These are phyloP conservation scores for Volucella zonaria DNA, from an alignment of 2,888 invertebrate genomes.

Conservation along the genomic window DNA sequence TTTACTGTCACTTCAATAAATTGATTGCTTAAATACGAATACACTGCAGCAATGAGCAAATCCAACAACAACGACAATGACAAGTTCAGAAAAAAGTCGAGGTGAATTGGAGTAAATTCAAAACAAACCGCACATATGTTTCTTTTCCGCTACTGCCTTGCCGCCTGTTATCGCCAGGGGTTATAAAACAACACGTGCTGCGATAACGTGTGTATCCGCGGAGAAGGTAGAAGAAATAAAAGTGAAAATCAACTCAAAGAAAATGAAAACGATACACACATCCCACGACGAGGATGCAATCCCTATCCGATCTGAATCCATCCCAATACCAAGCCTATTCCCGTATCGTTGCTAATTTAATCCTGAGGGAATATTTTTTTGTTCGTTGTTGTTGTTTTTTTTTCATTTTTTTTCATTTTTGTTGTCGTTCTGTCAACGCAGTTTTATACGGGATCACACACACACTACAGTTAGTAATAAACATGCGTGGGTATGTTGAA, in stretches of 20 bases:
- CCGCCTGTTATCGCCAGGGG: conserved; percentile 64
- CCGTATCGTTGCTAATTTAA: conserved; percentile 57
- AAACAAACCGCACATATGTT: conserved; percentile 68
- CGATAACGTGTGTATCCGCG: conserved; percentile 18
- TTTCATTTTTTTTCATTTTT: background rate
- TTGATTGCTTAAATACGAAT: conserved; percentile 28
- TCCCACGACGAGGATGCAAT: background rate
- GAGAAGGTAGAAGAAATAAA: conserved; percentile 39
- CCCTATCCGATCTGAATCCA: background rate
- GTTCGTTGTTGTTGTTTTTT: background rate
- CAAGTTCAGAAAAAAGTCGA: background rate
- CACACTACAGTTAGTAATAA: background rate
- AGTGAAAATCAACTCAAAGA: conserved; percentile 26
- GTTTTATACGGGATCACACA: background rate
- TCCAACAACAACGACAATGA: conserved; percentile 10
- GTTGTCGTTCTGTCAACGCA: conserved; percentile 24
- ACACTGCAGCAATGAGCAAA: too few species aligned
- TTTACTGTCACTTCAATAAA: background rate
- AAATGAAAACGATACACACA: conserved; percentile 36
- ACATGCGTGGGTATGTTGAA: background rate
- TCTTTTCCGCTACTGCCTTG: conserved; percentile 9
- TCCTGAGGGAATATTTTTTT: conserved; percentile 53
- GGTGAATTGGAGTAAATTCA: conserved; percentile 35
- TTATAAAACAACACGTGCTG: conserved; percentile 63
- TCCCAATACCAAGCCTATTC: background rate